phyloP scores from a whole-genome alignment of 2,113 vertebrate species.

The Chaetodon auriga region DNA sequence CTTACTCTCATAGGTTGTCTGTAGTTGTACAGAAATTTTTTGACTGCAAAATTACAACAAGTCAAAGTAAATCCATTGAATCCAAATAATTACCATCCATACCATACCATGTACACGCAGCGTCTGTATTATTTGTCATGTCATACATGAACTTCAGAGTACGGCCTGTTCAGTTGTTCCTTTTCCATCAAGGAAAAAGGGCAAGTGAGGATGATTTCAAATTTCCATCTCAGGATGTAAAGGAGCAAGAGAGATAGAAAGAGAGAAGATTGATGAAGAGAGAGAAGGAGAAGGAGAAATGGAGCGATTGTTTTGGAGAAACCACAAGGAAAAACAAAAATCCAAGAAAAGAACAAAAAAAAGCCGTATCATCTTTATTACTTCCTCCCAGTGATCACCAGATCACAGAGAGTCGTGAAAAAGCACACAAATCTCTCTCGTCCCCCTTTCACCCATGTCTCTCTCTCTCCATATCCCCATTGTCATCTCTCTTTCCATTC shows the following conservation, averaged over 20 bases:
- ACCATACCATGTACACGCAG: neutral
- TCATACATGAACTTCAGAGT: slow-evolving; percentile 6
- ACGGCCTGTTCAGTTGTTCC: neutral
- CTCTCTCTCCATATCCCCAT: slow-evolving; percentile 53
- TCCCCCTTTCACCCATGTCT: slow-evolving; percentile 31
- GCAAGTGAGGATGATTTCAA: slow-evolving; percentile 47
- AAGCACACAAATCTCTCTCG: slow-evolving; percentile 66
- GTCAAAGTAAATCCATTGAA: neutral
- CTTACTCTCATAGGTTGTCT: neutral
- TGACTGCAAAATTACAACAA: neutral
- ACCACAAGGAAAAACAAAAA: slow-evolving; percentile 61
- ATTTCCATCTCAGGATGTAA: slow-evolving; percentile 42
- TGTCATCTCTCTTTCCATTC: slow-evolving; percentile 67
- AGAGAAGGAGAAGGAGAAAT: neutral
- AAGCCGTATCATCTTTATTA: slow-evolving; percentile 49
- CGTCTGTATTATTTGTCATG: neutral
- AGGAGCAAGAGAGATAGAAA: neutral
- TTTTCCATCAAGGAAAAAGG: slow-evolving; percentile 34
- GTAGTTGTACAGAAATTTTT: neutral
- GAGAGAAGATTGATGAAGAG: neutral
- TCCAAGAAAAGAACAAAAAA: slow-evolving; percentile 46
- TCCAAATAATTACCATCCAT: neutral
- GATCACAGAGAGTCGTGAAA: slow-evolving; percentile 65
- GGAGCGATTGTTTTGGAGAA: slow-evolving; percentile 45
- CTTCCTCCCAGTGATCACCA: slow-evolving; percentile 67